A percentile compares a stretch with the other conserved stretches of the same genome.
phyloP scores from a whole-genome alignment of 2,113 vertebrate species.

The Dendropsophus ebraccatus region DNA sequence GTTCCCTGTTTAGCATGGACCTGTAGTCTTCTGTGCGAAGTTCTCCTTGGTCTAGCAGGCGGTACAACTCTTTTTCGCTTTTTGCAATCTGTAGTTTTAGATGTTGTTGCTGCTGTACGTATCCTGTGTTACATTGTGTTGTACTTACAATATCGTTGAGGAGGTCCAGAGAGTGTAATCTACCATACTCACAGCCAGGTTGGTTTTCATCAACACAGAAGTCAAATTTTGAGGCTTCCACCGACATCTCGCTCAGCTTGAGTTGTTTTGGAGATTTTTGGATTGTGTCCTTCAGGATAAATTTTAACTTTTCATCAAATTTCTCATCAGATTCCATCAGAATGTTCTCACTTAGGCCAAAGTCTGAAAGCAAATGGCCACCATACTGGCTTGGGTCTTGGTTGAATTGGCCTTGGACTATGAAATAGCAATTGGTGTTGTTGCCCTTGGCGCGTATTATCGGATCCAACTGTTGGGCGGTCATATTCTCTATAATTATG shows the following conservation, averaged over 20 bases:
- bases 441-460: not conserved
- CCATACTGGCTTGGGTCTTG: conserved; percentile 50
- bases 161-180: not conserved
- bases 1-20: conserved; percentile 55
- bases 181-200: not conserved
- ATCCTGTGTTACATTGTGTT: not conserved
- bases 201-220: not conserved
- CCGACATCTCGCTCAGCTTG: not conserved
- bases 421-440: not conserved
- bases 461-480: not conserved
- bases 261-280: not conserved
- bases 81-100: not conserved
- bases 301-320: not conserved
- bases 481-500: not conserved
- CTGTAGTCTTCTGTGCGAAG: not conserved
- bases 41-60: conserved; percentile 29
- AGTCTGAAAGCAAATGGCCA: too few relatives aligned
- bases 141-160: not conserved
- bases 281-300: not conserved
- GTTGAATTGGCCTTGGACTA: not conserved
- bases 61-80: not conserved
- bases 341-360: not conserved
- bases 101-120: not conserved
- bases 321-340: not conserved
- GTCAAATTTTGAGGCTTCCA: not conserved